Percentiles rank a stretch among this genome's conserved stretches.
Evolutionary conservation across 2,113 vertebrate species (phyloP).

Genomic region (Cyprinodon brontotheroides): DNA sequence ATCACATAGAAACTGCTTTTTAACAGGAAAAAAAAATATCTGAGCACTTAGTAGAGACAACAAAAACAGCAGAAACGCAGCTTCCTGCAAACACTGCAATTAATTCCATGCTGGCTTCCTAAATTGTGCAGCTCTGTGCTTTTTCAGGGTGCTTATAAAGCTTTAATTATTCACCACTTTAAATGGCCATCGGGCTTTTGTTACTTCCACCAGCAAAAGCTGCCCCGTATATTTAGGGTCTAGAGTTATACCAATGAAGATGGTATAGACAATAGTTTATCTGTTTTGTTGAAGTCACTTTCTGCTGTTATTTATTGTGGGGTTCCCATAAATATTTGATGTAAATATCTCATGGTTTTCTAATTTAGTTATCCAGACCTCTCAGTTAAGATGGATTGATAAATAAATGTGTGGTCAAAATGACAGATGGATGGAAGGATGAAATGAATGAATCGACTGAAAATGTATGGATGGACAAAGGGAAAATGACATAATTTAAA

Average conservation of each 20-base stretch:
- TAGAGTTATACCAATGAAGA: conserved; percentile 12
- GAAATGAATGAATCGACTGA: neutral
- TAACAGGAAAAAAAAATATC: conserved; percentile 27
- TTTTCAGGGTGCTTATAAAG: conserved; percentile 46
- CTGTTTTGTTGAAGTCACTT: conserved; percentile 4
- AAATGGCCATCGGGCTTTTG: conserved; percentile 52
- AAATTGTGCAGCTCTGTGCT: conserved; percentile 46
- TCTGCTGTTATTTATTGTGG: conserved; percentile 28
- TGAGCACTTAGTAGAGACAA: conserved; percentile 34
- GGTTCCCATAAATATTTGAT: too few species aligned
- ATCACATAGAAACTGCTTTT: conserved; percentile 38
- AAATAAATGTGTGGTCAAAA: too few species aligned
- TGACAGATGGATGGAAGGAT: too few species aligned
- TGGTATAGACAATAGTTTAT: conserved; percentile 3
- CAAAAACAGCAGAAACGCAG: conserved; percentile 42
- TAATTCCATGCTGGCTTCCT: conserved; percentile 51
- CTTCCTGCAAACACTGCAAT: conserved; percentile 54
- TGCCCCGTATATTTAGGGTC: conserved; percentile 17
- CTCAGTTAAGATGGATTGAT: neutral
- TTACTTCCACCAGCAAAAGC: conserved; percentile 24
- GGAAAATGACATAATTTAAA: neutral
- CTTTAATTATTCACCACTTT: conserved; percentile 64
- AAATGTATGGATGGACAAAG: neutral
- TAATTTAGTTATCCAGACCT: neutral
- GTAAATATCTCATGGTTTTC: too few species aligned